Base-by-base conservation (phyloP, 2,797 vertebrate species). In the Sebastes vulpes region DNA sequence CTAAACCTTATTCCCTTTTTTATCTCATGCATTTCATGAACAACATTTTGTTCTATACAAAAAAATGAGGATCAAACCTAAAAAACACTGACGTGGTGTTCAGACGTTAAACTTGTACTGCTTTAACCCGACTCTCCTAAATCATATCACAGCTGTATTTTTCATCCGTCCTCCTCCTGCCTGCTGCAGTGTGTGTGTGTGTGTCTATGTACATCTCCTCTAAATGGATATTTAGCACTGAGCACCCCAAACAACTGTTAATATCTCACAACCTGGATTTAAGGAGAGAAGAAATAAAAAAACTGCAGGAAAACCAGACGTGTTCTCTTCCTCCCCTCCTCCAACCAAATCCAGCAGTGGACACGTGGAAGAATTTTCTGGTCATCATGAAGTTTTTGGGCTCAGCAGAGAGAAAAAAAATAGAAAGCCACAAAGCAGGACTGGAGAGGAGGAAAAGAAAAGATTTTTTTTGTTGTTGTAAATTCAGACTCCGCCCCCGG, bases 291-390 rank as follows among this genome's bases (percentile, higher is more conserved):
- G 67, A 26, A 11, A 25, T 25, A 6, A 50, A 38, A 9, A 23
- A 46, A 46, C 16, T 23, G 48, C 14, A 56, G 38, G 28, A 59
- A 76, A 76, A 57, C 26, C 56, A 86, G 74, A 65, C 68, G 71
- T 87, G 71, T 78, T 83, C 38, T 81, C 73, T 86, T 79, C 66
- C 56, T 83, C 82, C 82, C 85, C 79, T 87, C 83, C 84, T 90
- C 84, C 85, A 82, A 85, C 77, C 72, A 71, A 65, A 76, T 84
- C 74, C 65, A 86, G 73, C 83, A 80, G 69, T 79, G 92, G 91
- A 95, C 92, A 95, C 92, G 94, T 96, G 95, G 94, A 95, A 94
- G 90, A 84, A 87, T 89, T 90, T 87, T 86, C 79, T 79, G 85
- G 87, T 94, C 89, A 82, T 89, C 81, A n/a, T 67, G 81, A 89